Conservation (phyloP, 2,113 vertebrate genomes). For the Notiomystis cincta region DNA sequence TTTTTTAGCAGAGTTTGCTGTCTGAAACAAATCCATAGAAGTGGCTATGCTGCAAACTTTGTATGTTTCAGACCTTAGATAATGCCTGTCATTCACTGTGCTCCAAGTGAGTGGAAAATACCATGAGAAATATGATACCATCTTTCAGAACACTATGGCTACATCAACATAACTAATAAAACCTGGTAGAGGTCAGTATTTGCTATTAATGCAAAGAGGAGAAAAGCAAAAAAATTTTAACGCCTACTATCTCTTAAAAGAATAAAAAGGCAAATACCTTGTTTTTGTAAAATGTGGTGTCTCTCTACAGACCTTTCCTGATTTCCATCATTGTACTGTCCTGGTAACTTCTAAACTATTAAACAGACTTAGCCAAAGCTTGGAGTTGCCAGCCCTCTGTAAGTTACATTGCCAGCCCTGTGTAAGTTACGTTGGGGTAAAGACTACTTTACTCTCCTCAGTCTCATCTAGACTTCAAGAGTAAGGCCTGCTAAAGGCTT, state of each 20-base stretch:
- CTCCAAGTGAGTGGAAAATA: neutral
- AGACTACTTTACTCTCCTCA: neutral
- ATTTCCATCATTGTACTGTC: neutral
- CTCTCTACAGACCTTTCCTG: neutral
- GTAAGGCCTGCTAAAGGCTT: neutral
- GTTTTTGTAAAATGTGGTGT: neutral
- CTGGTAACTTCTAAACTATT: neutral
- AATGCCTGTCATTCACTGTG: neutral
- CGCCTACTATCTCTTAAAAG: neutral
- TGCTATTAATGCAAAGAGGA: neutral
- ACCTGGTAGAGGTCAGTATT: neutral
- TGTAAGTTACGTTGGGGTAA: neutral
- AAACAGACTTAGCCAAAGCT: neutral
- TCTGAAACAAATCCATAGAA: neutral
- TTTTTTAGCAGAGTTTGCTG: neutral
- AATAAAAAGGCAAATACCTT: neutral
- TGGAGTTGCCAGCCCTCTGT: neutral
- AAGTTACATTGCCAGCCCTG: neutral
- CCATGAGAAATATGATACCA: neutral
- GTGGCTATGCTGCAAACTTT: neutral
- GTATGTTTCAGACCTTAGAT: neutral
- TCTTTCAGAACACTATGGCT: neutral
- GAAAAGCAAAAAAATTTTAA: neutral
- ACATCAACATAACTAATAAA: neutral
- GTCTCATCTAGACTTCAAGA: neutral